A percentile compares a stretch with the other conserved stretches of the same genome.
These are phyloP conservation scores for Bolborhynchus lineola DNA, from an alignment of 2,113 vertebrate genomes.

Conservation along the genomic window DNA sequence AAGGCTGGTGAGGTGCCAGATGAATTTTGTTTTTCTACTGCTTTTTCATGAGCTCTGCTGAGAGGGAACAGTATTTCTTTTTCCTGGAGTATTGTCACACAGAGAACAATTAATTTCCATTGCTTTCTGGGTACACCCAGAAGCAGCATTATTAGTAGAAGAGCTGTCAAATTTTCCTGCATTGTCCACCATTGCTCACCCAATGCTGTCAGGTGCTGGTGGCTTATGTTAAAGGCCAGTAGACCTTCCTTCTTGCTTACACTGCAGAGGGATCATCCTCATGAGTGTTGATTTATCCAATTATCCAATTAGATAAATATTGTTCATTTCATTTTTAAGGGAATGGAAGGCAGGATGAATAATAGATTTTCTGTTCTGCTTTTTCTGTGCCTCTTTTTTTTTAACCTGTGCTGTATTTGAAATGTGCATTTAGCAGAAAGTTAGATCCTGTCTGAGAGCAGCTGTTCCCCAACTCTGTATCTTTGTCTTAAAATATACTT, in stretches of 20 bases:
- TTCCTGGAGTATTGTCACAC: neutral
- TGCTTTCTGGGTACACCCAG: neutral
- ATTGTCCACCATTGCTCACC: neutral
- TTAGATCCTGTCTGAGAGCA: neutral
- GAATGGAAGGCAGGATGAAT: neutral
- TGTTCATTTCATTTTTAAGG: neutral
- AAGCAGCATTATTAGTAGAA: neutral
- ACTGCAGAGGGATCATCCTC: neutral
- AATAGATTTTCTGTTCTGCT: neutral
- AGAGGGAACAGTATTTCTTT: neutral
- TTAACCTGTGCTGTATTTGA: neutral
- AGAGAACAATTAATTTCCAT: neutral
- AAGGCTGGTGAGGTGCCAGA: neutral
- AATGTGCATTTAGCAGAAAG: neutral
- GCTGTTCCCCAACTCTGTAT: neutral
- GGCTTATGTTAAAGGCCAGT: neutral
- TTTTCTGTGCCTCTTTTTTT: neutral
- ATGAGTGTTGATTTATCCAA: rapidly evolving
- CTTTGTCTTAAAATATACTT: neutral
- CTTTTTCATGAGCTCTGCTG: neutral
- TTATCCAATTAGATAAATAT: neutral
- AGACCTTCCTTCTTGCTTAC: neutral
- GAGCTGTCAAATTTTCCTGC: neutral
- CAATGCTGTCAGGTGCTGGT: neutral
- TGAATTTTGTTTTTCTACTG: neutral